Evolutionary conservation across 2,113 vertebrate genomes (phyloP), one percentile per base, ranked within the genome.

Genomic region (Anser cygnoides): DNA sequence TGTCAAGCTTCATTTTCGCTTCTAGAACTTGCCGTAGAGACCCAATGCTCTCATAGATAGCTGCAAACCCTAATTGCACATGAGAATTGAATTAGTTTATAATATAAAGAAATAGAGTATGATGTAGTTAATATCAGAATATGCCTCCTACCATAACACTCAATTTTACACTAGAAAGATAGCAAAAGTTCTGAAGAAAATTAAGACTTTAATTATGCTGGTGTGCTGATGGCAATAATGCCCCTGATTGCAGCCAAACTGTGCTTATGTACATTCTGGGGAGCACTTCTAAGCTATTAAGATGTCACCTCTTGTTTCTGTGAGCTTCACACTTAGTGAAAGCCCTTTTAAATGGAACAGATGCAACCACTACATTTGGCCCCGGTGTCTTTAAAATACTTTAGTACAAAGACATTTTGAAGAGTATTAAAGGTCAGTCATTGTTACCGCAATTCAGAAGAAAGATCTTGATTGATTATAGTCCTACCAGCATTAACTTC

Each of bases 31-130:
- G 97, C 80, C 97, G 97, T 80, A 98, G 97, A 65, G 98, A 98
- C 35, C 98, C 98, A 81, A 98, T 98, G 96, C 98, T 98, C 87
- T 98, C 98, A 52, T 98, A 98, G 94, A 98, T 98, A 52, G 98
- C 97, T 37, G 98, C 94, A 96, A 98, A 98, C 50, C 98, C 98
- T 98, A 89, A 65, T 87, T 50, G 70, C 41, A 89, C 75, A 65
- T 46, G 88, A 93, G 76, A 94, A 41, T 70, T 11, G 21, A 33
- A 49, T 89, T 85, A 90, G 52, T 80, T 89, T 29, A 33, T 18
- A n/a, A 23, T 6, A 43, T 54, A 65, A 81, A 90, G 71, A 44
- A 70, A 17, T 61, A 33, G 25, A 54, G 13, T 5, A 67, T 35
- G 7, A 9, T 41, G 77, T 57, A 52, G 13, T 3, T 68, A 63